phyloP scores from a whole-genome alignment of 2,113 vertebrate genomes.

The Podiceps cristatus region DNA sequence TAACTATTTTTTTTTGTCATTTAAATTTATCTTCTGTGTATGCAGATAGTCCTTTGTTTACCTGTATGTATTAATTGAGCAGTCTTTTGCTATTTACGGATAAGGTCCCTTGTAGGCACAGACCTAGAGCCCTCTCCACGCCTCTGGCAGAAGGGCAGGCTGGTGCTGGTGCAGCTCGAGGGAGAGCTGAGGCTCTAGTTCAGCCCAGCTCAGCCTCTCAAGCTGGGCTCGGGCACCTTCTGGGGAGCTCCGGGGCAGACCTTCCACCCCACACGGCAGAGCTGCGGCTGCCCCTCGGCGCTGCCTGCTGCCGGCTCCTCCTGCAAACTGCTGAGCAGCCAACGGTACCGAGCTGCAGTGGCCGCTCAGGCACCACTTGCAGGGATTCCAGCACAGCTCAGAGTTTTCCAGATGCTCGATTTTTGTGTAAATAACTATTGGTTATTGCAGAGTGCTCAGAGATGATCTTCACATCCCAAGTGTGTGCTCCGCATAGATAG shows the following conservation, averaged over 20 bases:
- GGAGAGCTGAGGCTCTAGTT: neutral
- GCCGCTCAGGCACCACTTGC: fast-evolving
- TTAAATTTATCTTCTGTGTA: neutral
- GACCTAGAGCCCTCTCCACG: fast-evolving
- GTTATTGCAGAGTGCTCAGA: neutral
- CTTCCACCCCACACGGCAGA: neutral
- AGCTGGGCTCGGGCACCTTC: neutral
- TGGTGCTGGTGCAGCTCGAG: neutral
- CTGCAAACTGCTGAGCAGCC: neutral
- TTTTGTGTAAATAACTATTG: neutral
- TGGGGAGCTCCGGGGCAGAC: neutral
- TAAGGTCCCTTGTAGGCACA: neutral
- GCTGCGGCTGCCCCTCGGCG: neutral
- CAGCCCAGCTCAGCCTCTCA: neutral
- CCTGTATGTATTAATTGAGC: neutral
- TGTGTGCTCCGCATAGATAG: neutral
- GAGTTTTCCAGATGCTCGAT: neutral
- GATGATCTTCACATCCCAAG: neutral
- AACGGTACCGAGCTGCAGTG: neutral
- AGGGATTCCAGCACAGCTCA: neutral
- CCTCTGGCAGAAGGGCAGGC: neutral
- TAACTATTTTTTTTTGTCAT: neutral
- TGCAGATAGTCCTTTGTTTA: neutral
- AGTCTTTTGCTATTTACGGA: neutral
- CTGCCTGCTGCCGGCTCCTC: neutral